Evolutionary conservation across 53 echinoderm and acorn worm species (phyloP), one percentile per base, ranked within the genome.

Genomic region (Paracentrotus lividus): DNA sequence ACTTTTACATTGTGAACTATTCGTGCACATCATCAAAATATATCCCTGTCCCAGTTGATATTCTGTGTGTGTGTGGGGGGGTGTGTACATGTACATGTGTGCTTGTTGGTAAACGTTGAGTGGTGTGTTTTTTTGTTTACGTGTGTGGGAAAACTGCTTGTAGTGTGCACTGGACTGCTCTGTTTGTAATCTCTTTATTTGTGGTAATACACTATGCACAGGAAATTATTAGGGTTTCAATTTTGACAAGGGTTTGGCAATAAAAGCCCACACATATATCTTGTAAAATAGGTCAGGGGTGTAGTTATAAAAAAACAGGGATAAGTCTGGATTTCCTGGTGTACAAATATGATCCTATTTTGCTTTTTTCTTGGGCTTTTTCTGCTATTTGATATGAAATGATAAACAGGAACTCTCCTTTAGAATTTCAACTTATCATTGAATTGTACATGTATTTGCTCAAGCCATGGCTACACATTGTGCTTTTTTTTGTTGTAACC

Each of bases 1-100:
- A 86, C 56, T 4, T 86, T 49, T 44, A 14, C 13, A 38, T 56
- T 36, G 56, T 12, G 38, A 86, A 55, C 56, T 56, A 86, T 44
- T 56, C 16, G 56, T 86, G 86, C 86, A 54, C 29, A 86, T 86
- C 85, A 85, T 85, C 56, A 57, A 86, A 86, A 86, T 86, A 86
- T 55, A 86, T 33, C 34, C 33, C 33, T 55, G 15, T 38, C n/a
- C 34, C 15, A 18, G 8, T 86, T 86, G 54, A 8, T 44, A n/a
- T 84, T 2, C 27, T 55, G 86, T 54, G 54, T 55, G 86, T 86
- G 53, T 53, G 31, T 86, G 81, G 81, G 81, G 47, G 81, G 44
- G 44, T 81, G 44, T 44, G 26, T 47, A 23, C 23, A 24, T 43
- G 47, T n/a, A 27, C 26, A 34, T 81, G 81, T 81, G 44, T 45